Evolutionary conservation across 2,113 vertebrate species (phyloP), one percentile per base, ranked within the genome.

Genomic region (Perca flavescens): DNA sequence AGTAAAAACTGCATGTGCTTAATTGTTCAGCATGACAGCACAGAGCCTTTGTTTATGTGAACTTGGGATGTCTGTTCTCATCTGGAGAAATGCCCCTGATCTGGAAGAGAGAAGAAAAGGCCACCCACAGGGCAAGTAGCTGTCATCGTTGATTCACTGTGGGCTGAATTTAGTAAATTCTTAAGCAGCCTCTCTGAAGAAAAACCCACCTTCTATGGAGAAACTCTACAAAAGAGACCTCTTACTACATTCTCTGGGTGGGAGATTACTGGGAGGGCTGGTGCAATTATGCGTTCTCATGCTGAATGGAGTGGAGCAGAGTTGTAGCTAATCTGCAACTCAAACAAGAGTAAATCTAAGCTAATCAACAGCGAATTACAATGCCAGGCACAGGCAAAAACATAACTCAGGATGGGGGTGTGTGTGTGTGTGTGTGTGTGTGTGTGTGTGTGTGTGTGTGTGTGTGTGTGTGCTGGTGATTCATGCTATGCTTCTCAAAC

Each of bases 41-140:
- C 90, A 74, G 79, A 85, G 86, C 11, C 52, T 75, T 69, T 86
- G 90, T 91, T 94, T 89, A 87, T 82, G 77, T 92, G 84, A 92
- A 88, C 90, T 84, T 83, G 88, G 67, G 73, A 81, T 85, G 86
- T 87, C 86, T 86, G 81, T 83, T 89, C 82, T 85, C 77, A 80
- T 92, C 77, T 57, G 22, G 63, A 84, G 88, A 86, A 91, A 89
- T 83, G 86, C 80, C 76, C 85, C 81, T 77, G 71, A 93, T 89
- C 52, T 84, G 71, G 34, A 65, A 74, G 79, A 80, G 69, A 87
- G 80, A 80, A 79, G 83, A 86, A 87, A 78, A 88, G 90, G 88
- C 92, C 94, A 93, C 93, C 92, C 94, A 93, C 88, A 64, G 91
- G 90, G 91, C 92, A 88, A 90, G 87, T 75, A 89, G 82, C 88